A percentile compares a stretch with the other conserved stretches of the same genome.
Conservation (phyloP, 2,888 invertebrate species). For the Tortricodes alternella region DNA sequence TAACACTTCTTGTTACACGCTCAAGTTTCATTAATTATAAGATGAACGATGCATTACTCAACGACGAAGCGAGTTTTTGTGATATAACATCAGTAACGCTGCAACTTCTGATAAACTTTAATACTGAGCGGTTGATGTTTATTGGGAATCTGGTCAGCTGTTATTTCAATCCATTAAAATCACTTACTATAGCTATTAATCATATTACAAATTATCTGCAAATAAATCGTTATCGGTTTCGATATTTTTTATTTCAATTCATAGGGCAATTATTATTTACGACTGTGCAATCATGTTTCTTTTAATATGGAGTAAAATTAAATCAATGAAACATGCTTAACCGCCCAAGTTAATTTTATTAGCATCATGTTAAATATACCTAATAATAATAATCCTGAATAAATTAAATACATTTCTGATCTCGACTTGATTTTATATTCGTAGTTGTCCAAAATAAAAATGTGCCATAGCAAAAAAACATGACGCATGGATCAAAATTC, state of each 20-base stretch:
- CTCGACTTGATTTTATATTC: no score
- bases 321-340: no score
- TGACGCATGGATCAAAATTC: no score
- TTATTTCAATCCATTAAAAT: slow-evolving; percentile 21
- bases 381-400: no score
- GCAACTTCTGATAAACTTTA: slow-evolving; percentile 6
- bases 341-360: no score
- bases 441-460: no score
- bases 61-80: slow-evolving; percentile 33
- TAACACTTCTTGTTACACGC: slow-evolving; percentile 3
- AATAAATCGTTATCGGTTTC: slow-evolving; percentile 20
- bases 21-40: slow-evolving; percentile 34
- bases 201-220: slow-evolving; percentile 18
- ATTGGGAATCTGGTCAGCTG: slow-evolving; percentile 20
- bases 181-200: slow-evolving; percentile 20
- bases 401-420: no score
- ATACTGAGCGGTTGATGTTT: slow-evolving; percentile 9
- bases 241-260: background rate
- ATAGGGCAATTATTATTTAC: no score
- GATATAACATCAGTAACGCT: slow-evolving; percentile 34
- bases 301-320: no score
- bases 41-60: slow-evolving; percentile 33
- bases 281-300: no score
- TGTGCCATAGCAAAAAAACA: no score
- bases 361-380: no score